phyloP scores from a whole-genome alignment of 2,113 vertebrate genomes.

The Lepisosteus oculatus region DNA sequence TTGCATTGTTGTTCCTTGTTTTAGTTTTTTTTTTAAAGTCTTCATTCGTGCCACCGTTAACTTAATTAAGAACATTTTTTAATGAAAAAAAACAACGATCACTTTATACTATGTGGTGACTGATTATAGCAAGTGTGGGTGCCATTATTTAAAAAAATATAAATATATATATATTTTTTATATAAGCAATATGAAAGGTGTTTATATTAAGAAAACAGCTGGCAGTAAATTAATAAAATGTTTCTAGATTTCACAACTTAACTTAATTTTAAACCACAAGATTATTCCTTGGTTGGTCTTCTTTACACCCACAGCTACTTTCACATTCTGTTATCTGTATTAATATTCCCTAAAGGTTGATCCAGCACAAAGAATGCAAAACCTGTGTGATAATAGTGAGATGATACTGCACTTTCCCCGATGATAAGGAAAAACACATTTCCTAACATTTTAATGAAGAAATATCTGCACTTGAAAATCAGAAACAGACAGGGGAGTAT shows the following conservation, averaged over 20 bases:
- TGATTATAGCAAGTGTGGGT: too few species aligned
- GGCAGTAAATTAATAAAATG: neutral
- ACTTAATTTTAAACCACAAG: neutral
- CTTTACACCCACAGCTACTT: neutral
- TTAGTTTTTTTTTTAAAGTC: too few species aligned
- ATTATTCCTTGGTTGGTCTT: neutral
- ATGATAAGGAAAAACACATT: constrained; percentile 34
- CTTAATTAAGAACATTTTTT: too few species aligned
- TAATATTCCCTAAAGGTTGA: neutral
- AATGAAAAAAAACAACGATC: too few species aligned
- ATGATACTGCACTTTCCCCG: constrained; percentile 26
- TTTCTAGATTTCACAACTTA: neutral
- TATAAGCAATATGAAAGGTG: too few species aligned
- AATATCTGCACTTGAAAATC: constrained; percentile 14
- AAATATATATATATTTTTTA: too few species aligned
- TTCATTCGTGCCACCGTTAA: too few species aligned
- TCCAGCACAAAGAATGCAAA: neutral
- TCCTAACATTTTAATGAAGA: constrained; percentile 43
- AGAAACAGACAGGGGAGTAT: neutral
- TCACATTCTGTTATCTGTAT: neutral
- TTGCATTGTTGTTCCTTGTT: too few species aligned
- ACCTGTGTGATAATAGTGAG: neutral
- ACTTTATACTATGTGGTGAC: too few species aligned
- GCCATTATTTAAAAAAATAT: too few species aligned
- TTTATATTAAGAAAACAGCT: neutral